Percentiles rank a stretch among this genome's conserved stretches.
These are phyloP conservation scores for Cybosia mesomella DNA, from an alignment of 2,888 invertebrate genomes.

Conservation along the genomic window DNA sequence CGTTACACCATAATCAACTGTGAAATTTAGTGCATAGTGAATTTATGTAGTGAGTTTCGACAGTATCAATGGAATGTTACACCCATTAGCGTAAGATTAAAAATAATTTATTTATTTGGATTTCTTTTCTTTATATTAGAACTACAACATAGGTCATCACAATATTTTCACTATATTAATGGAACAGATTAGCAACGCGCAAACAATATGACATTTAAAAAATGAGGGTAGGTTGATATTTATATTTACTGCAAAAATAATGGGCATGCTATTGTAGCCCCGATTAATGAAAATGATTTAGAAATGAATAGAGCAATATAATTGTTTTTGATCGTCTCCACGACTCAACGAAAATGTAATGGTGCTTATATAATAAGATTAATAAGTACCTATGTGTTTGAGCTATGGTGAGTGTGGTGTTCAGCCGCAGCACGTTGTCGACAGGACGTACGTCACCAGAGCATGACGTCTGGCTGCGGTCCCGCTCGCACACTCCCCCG, in stretches of 20 bases:
- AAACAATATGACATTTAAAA: constrained; percentile 18
- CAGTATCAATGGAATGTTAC: constrained; percentile 77
- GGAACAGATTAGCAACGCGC: constrained; percentile 4
- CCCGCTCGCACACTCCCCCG: constrained; percentile 60
- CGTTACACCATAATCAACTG: constrained; percentile 69
- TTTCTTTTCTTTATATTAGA: constrained; percentile 42
- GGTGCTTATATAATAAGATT: not conserved
- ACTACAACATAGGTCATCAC: constrained; percentile 3
- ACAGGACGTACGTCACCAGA: constrained; percentile 75
- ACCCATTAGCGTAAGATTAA: constrained; percentile 79
- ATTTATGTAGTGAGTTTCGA: constrained; percentile 74
- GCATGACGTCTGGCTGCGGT: constrained; percentile 71
- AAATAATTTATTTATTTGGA: constrained; percentile 59
- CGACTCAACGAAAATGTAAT: not conserved
- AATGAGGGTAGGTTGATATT: constrained; percentile 44
- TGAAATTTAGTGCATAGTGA: constrained; percentile 82
- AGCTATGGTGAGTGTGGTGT: constrained; percentile 16
- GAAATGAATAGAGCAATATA: not conserved
- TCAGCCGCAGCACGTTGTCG: constrained; percentile 60
- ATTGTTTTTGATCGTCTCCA: not conserved
- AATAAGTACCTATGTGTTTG: constrained; percentile 18
- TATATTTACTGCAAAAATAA: constrained; percentile 21
- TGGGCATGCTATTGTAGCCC: not conserved
- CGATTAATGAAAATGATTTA: not conserved
- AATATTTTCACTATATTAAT: not conserved